Percentiles rank a stretch among this genome's conserved stretches.
phyloP scores from a whole-genome alignment of 2,113 vertebrate species.

The Aspidoscelis tigris region DNA sequence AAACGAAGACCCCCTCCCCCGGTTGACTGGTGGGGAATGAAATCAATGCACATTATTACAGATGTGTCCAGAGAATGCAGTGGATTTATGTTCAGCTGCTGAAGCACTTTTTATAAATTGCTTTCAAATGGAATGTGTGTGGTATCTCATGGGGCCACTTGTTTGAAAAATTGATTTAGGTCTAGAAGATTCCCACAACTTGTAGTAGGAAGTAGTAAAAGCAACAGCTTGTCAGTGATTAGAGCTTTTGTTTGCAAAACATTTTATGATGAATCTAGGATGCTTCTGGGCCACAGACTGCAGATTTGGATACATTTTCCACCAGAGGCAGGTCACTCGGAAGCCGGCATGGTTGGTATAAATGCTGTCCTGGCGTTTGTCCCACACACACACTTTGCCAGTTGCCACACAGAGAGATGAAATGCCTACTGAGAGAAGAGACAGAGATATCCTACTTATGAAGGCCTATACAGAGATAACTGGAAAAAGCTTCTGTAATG shows the following conservation, averaged over 20 bases:
- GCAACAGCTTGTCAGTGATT: constrained; percentile 66
- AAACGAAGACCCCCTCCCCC: constrained; percentile 39
- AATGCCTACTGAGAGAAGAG: neutral
- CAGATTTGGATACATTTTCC: constrained; percentile 15
- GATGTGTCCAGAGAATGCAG: constrained; percentile 45
- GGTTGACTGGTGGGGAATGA: constrained; percentile 45
- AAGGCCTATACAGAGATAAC: neutral
- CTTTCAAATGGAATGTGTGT: constrained; percentile 51
- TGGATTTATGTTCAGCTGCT: constrained; percentile 44
- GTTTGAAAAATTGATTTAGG: constrained; percentile 56
- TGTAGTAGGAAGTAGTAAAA: constrained; percentile 67
- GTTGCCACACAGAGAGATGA: constrained; percentile 5
- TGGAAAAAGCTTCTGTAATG: neutral
- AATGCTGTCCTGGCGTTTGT: neutral
- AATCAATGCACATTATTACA: constrained; percentile 21
- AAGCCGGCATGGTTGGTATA: neutral
- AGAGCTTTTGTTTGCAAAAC: constrained; percentile 58
- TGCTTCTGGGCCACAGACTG: constrained; percentile 39
- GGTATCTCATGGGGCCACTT: constrained; percentile 60
- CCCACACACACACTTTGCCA: neutral
- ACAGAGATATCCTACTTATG: neutral
- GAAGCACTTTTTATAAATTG: constrained; percentile 49
- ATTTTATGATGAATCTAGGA: constrained; percentile 59
- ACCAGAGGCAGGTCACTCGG: constrained; percentile 13
- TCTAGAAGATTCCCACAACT: constrained; percentile 55